Percentiles rank a stretch among this genome's conserved stretches.
These are phyloP conservation scores for Netelia fuscicornis DNA, from an alignment of 2,888 invertebrate genomes.

Conservation along the genomic window DNA sequence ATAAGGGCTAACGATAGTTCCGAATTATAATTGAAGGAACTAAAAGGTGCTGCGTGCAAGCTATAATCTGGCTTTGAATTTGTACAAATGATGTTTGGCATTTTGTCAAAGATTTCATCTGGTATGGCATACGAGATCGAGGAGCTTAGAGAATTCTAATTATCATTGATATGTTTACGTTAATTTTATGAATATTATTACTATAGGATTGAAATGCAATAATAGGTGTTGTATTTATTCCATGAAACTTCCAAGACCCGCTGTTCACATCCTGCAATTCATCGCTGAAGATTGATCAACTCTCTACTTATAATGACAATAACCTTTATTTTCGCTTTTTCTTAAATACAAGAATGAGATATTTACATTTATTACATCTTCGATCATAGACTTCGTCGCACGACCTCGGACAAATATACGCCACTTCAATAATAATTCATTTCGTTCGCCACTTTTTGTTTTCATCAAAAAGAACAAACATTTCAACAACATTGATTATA, in stretches of 20 bases:
- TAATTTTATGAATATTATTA: constrained; percentile 1
- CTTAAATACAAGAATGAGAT: constrained; percentile 72
- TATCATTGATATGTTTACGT: constrained; percentile 17
- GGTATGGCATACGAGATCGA: not conserved
- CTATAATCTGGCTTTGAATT: not conserved
- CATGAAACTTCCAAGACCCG: not conserved
- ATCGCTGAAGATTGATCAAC: not conserved
- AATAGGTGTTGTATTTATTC: not conserved
- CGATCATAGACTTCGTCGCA: constrained; percentile 41
- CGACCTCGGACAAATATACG: constrained; percentile 48
- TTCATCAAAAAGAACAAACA: constrained; percentile 25
- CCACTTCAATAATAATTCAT: constrained; percentile 21
- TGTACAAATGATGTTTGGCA: constrained; percentile 32
- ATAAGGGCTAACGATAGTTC: constrained; percentile 47
- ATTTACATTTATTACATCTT: constrained; percentile 71
- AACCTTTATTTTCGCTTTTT: constrained; percentile 69
- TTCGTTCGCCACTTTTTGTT: not conserved
- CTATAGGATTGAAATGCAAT: constrained; percentile 1
- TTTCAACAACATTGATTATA: constrained; percentile 41
- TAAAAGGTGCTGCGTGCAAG: not conserved
- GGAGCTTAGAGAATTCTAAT: constrained; percentile 14
- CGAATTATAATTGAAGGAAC: not conserved
- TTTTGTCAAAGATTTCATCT: not conserved
- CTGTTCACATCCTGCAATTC: not conserved
- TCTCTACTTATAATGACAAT: constrained; percentile 63